Evolutionary conservation across 2,113 vertebrate species (phyloP).

Genomic region (Carollia perspicillata): DNA sequence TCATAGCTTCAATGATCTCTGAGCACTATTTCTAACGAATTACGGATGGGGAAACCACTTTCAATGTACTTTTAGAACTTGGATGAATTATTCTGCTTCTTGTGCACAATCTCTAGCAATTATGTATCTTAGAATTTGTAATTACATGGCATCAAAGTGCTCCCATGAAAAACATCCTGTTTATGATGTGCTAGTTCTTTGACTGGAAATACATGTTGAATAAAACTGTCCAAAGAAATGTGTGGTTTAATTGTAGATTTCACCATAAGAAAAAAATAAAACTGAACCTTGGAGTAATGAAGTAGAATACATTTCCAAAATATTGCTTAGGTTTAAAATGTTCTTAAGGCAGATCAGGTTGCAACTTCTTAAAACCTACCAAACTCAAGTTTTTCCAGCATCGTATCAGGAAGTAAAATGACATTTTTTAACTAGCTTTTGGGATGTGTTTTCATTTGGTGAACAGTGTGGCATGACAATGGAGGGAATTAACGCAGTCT

Average conservation of each 20-base stretch:
- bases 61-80: conserved; percentile 38
- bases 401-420: background rate
- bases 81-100: conserved; percentile 8
- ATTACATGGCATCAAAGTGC: conserved; percentile 8
- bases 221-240: conserved; percentile 8
- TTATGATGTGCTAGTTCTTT: conserved; percentile 24
- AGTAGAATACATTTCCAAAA: conserved; percentile 3
- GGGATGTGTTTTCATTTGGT: background rate
- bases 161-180: conserved; percentile 2
- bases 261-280: background rate
- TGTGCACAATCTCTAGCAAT: conserved; percentile 46
- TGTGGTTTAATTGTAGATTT: conserved; percentile 4
- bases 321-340: background rate
- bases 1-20: conserved; percentile 20
- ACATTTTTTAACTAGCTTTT: background rate
- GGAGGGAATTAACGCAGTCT: background rate
- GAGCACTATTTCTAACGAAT: conserved; percentile 53
- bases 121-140: background rate
- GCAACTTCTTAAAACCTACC: background rate
- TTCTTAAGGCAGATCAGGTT: background rate
- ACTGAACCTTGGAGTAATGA: background rate
- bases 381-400: background rate
- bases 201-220: conserved; percentile 1
- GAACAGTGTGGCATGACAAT: background rate
- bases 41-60: background rate